Percentiles rank a stretch among this genome's conserved stretches.
Evolutionary conservation across 2,113 vertebrate genomes (phyloP).

Genomic region (Origma solitaria): DNA sequence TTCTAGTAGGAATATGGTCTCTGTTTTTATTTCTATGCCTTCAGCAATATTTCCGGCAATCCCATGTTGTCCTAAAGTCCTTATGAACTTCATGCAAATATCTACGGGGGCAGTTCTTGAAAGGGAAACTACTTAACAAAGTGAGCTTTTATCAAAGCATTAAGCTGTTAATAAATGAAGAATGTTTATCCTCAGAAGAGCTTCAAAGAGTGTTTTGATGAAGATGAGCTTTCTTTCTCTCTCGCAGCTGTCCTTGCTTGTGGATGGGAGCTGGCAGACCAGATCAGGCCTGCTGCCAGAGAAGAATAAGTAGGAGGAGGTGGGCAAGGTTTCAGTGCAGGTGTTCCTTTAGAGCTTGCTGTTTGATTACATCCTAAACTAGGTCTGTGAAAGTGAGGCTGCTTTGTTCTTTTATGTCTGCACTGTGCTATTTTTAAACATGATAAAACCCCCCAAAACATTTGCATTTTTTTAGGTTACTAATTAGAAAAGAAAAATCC

Average conservation of each 20-base stretch:
- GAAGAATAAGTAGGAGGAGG: not conserved
- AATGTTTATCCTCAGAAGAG: constrained; percentile 55
- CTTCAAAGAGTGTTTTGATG: constrained; percentile 68
- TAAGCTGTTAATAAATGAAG: constrained; percentile 65
- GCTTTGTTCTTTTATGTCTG: constrained; percentile 1
- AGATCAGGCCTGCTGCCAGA: constrained; percentile 34
- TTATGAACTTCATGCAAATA: constrained; percentile 40
- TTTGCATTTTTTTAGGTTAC: not conserved
- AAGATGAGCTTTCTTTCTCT: constrained; percentile 52
- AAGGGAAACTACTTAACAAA: constrained; percentile 60
- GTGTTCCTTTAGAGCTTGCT: constrained; percentile 36
- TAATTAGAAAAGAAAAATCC: constrained; percentile 27
- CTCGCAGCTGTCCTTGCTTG: constrained; percentile 54
- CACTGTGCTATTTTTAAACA: constrained; percentile 39
- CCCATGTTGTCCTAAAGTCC: not conserved
- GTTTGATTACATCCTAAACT: constrained; percentile 25
- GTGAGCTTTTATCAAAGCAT: constrained; percentile 65
- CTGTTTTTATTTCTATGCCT: constrained; percentile 12
- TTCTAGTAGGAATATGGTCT: not conserved
- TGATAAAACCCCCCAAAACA: not conserved
- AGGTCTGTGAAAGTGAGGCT: constrained; percentile 9
- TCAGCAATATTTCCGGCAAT: constrained; percentile 11
- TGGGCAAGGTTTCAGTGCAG: constrained; percentile 44
- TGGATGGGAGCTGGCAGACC: constrained; percentile 1
- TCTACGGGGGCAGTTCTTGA: not conserved